Evolutionary conservation across 2,113 vertebrate species (phyloP).

Genomic region (Catharus minimus): DNA sequence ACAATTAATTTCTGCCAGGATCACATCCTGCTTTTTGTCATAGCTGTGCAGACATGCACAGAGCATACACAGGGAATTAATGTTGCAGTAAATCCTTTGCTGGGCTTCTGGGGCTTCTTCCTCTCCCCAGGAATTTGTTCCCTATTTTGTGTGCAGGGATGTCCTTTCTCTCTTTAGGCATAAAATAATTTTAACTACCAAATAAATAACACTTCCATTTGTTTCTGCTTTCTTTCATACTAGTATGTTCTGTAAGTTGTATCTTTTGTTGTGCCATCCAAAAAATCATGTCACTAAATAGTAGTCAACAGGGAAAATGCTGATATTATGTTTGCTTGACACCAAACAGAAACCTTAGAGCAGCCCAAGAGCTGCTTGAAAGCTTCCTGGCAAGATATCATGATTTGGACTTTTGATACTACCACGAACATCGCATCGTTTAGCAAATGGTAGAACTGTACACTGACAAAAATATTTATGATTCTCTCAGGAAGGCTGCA

Average conservation of each 20-base stretch:
- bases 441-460: not conserved
- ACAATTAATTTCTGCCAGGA: not conserved
- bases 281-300: not conserved
- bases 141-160: not conserved
- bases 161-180: not conserved
- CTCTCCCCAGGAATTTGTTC: not conserved
- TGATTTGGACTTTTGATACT: not conserved
- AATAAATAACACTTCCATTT: not conserved
- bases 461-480: not conserved
- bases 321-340: not conserved
- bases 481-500: not conserved
- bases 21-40: not conserved
- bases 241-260: not conserved
- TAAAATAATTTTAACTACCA: not conserved
- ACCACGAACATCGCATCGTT: accelerated
- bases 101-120: not conserved
- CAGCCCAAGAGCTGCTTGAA: not conserved
- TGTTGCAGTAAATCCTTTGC: not conserved
- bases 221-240: not conserved
- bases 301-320: not conserved
- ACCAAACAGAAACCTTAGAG: not conserved
- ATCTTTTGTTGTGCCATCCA: not conserved
- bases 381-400: not conserved
- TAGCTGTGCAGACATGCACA: not conserved
- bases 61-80: not conserved